phyloP scores from a whole-genome alignment of 2,797 vertebrate genomes.

The Pipistrellus pygmaeus region DNA sequence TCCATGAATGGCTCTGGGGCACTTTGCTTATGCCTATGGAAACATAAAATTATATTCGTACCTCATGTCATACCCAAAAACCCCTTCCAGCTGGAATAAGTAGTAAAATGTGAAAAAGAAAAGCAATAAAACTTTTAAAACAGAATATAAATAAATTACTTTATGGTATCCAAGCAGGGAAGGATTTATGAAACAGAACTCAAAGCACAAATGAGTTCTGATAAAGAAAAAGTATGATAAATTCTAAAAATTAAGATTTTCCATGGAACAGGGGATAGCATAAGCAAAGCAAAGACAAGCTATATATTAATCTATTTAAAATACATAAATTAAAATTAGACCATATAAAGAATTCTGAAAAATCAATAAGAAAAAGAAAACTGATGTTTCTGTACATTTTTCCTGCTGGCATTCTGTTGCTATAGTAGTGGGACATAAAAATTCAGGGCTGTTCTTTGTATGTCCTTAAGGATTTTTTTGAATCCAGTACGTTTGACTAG shows the following conservation, averaged over 20 bases:
- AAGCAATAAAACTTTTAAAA: not conserved
- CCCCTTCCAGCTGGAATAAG: not conserved
- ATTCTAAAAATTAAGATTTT: constrained; percentile 26
- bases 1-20: not conserved
- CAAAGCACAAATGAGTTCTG: not conserved
- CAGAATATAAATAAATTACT: not conserved
- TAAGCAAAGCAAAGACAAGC: not conserved
- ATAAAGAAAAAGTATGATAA: not conserved
- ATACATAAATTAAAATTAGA: constrained; percentile 13
- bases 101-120: not conserved
- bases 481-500: not conserved
- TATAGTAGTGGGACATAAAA: not conserved
- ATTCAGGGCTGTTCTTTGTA: not conserved
- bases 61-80: not conserved
- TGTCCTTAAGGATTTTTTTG: not conserved
- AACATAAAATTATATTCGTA: not conserved
- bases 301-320: not conserved
- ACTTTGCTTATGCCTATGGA: not conserved
- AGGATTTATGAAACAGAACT: not conserved
- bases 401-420: not conserved
- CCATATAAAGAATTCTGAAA: not conserved
- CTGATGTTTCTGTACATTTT: not conserved
- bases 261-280: not conserved
- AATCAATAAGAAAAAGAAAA: not conserved
- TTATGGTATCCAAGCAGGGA: not conserved